A percentile compares a stretch with the other conserved stretches of the same genome.
Conservation (phyloP, 2,888 invertebrate species). For the Candidula unifasciata region DNA sequence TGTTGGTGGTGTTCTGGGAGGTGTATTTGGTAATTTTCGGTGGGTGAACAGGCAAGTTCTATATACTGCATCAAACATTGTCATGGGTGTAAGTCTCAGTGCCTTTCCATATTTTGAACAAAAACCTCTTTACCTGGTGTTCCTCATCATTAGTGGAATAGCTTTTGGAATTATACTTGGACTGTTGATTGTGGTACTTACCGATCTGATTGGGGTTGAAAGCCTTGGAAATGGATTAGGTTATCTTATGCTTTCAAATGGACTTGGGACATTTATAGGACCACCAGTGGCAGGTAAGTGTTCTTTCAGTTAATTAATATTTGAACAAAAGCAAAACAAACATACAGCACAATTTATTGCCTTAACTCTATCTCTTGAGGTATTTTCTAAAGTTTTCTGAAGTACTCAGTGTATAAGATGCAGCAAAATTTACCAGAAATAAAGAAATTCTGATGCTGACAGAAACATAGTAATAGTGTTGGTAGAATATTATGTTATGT, state of each 20-base stretch:
- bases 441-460: no score
- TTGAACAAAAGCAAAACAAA: no score
- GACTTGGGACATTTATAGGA: conserved; percentile 66
- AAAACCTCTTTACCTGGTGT: conserved; percentile 36
- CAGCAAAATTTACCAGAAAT: no score
- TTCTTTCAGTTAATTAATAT: background rate
- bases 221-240: conserved; percentile 69
- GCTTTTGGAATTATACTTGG: conserved; percentile 68
- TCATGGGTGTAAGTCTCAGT: conserved; percentile 58
- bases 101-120: conserved; percentile 53
- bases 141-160: conserved; percentile 60
- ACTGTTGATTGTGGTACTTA: conserved; percentile 66
- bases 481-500: no score
- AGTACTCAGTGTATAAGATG: no score
- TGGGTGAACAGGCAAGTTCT: conserved; percentile 59
- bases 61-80: conserved; percentile 62
- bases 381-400: no score
- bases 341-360: no score
- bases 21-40: conserved; percentile 64
- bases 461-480: no score
- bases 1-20: conserved; percentile 67
- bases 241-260: conserved; percentile 71
- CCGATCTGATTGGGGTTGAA: conserved; percentile 66
- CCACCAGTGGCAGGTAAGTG: conserved; percentile 66
- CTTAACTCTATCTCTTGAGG: no score